A percentile compares a stretch with the other conserved stretches of the same genome.
Conservation (phyloP, 35 echinoderm and acorn worm genomes). For the Lytechinus pictus region DNA sequence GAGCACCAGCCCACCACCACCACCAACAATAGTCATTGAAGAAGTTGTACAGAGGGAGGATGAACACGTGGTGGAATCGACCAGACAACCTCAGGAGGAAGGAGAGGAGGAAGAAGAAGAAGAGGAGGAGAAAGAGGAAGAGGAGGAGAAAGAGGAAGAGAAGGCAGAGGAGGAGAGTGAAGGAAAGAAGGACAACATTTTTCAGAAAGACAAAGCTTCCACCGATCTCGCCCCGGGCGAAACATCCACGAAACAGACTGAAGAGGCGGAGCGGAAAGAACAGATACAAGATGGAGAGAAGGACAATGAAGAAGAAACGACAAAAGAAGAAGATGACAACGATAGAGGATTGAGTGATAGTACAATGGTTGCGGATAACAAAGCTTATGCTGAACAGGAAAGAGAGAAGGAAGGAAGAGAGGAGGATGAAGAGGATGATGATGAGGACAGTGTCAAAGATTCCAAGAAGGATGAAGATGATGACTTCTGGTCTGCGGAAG, state of each 20-base stretch:
- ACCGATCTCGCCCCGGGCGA: neutral
- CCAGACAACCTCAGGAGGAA: conserved; percentile 35
- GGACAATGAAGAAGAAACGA: conserved; percentile 35
- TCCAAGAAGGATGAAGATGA: conserved; percentile 41
- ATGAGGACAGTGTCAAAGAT: neutral
- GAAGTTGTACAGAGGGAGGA: conserved; percentile 45
- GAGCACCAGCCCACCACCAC: neutral
- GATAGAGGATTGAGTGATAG: neutral
- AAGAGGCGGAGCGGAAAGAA: conserved; percentile 24
- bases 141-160: neutral
- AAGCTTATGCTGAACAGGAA: neutral
- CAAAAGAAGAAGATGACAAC: conserved; percentile 35
- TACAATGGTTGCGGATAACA: neutral
- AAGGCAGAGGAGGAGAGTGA: neutral
- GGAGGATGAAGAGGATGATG: conserved; percentile 44
- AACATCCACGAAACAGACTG: neutral
- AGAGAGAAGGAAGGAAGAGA: neutral
- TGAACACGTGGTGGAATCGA: conserved; percentile 44
- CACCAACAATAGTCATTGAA: conserved; percentile 12
- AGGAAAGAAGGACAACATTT: neutral
- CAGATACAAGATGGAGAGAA: conserved; percentile 47
- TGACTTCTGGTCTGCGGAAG: conserved; percentile 51
- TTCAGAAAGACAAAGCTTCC: neutral
- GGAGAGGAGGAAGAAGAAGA: conserved; percentile 32
- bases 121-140: neutral